Conservation (phyloP, 2,888 invertebrate species). For the Rhaphigaster nebulosa region DNA sequence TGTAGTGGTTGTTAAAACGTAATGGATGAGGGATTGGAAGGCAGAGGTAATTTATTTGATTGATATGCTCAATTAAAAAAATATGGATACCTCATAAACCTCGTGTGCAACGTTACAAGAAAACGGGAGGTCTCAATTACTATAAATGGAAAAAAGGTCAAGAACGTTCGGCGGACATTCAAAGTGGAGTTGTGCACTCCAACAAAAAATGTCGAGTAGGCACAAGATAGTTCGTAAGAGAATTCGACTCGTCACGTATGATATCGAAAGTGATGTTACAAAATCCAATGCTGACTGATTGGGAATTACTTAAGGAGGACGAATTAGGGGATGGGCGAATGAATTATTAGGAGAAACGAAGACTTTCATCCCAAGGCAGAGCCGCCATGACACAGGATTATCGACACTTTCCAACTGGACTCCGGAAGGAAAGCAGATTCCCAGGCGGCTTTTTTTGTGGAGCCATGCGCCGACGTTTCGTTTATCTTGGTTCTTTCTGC, state of each 20-base stretch:
- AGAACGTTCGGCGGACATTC: neutral
- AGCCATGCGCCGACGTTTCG: neutral
- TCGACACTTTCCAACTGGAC: constrained; percentile 44
- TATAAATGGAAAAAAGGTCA: neutral
- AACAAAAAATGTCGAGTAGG: neutral
- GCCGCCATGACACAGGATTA: constrained; percentile 30
- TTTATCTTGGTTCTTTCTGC: constrained; percentile 1
- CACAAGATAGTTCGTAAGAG: neutral
- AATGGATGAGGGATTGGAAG: neutral
- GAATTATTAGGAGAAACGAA: constrained; percentile 44
- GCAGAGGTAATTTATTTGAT: neutral
- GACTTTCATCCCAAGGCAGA: constrained; percentile 4
- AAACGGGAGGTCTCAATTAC: neutral
- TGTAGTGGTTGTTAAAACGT: neutral
- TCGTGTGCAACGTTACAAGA: neutral
- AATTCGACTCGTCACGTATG: neutral
- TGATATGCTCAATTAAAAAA: neutral
- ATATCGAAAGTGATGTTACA: constrained; percentile 42
- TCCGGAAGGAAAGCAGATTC: constrained; percentile 47
- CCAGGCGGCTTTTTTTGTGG: constrained; percentile 35
- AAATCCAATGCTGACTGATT: constrained; percentile 5
- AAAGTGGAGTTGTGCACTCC: neutral
- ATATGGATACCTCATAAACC: neutral
- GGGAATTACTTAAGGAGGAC: constrained; percentile 17
- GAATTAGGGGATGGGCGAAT: constrained; percentile 27